These are phyloP conservation scores for Anagrus nilaparvatae DNA, from an alignment of 1,140 invertebrate genomes.

Conservation along the genomic window DNA sequence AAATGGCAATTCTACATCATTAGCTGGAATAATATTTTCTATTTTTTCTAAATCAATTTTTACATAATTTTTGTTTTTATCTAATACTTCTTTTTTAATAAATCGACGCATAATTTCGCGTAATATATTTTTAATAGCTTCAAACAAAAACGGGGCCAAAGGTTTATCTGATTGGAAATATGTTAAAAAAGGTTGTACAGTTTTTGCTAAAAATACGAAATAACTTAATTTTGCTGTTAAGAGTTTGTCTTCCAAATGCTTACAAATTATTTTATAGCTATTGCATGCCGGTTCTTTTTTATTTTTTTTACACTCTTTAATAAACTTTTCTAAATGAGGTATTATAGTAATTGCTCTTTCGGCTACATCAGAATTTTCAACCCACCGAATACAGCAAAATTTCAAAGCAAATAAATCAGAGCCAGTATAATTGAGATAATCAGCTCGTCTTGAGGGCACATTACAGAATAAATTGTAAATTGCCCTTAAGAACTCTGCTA, in stretches of 20 bases:
- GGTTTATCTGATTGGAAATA: constrained; percentile 16
- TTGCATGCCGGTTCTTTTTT: constrained; percentile 10
- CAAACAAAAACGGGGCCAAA: constrained; percentile 15
- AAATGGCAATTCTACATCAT: constrained; percentile 9
- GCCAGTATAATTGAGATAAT: constrained; percentile 13
- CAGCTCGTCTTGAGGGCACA: constrained; percentile 12
- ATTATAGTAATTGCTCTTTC: constrained; percentile 16
- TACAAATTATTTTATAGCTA: constrained; percentile 10
- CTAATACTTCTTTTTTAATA: constrained; percentile 8
- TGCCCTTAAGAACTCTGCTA: constrained; percentile 17
- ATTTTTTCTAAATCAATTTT: constrained; percentile 8
- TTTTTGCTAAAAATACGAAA: constrained; percentile 13
- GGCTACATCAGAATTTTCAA: constrained; percentile 18
- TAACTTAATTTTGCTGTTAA: constrained; percentile 17
- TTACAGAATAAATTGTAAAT: constrained; percentile 17
- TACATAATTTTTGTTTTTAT: not conserved
- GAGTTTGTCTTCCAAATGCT: constrained; percentile 12
- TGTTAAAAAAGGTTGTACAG: constrained; percentile 19
- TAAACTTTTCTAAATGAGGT: constrained; percentile 11
- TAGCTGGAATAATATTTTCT: constrained; percentile 6
- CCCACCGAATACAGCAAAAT: constrained; percentile 21
- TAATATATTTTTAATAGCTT: constrained; percentile 5
- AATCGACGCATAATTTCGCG: constrained; percentile 7
- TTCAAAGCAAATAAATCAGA: constrained; percentile 18
- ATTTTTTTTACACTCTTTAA: constrained; percentile 2